Base-by-base conservation (phyloP, 2,888 invertebrate species). In the Mamestra brassicae region DNA sequence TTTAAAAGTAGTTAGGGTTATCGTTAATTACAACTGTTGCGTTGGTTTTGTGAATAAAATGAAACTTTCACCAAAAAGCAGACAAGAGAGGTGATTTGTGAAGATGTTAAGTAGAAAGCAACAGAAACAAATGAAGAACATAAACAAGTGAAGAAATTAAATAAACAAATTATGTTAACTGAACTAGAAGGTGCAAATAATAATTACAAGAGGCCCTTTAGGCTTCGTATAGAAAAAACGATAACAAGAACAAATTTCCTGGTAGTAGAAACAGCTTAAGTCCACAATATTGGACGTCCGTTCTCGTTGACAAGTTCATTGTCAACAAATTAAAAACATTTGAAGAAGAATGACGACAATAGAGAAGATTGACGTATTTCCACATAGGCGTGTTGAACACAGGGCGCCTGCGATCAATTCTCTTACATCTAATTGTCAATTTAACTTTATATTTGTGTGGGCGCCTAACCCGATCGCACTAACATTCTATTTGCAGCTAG, bases 401-500 rank as follows among this genome's bases (percentile, higher is more conserved):
- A 74, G 34, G 38, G 63, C 54, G 72, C 64, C 62, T 65, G 10
- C 38, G 67, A 65, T 74, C 74, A 74, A 78, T 78, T 78, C 69
- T 75, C 83, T 77, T 80, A 78, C 63, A 66, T 76, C 80, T 85
- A 83, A 77, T 84, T 86, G 84, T 78, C 80, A 85, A 83, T 78
- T 82, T 81, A 76, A 76, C 70, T 76, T 74, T 71, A 78, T 84
- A 74, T 78, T 72, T 47, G 85, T 83, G 88, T 87, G 80, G 86
- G 87, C 81, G 87, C 88, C 81, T 86, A 89, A 90, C 90, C 84
- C 81, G 88, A 87, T 88, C 88, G 88, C 87, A 89, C 90, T 88
- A 90, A 83, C 85, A 88, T 89, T 93, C 94, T 95, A 95, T 95
- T 95, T 94, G 89, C 87, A 90, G 91, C 90, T 88, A 88, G 83